phyloP scores from a whole-genome alignment of 2,888 invertebrate genomes.

The Xestia ashworthii region DNA sequence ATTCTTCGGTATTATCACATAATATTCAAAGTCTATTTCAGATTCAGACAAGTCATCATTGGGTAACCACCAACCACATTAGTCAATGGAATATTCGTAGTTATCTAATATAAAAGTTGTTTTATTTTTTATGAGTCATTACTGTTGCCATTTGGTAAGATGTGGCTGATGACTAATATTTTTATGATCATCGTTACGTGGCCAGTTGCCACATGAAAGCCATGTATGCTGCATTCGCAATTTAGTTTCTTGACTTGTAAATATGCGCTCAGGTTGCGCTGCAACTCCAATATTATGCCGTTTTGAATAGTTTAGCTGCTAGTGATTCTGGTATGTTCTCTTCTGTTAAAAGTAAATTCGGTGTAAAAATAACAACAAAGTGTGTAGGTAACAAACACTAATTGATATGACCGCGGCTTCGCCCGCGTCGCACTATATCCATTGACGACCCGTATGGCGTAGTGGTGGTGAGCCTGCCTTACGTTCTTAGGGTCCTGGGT shows the following conservation, averaged over 20 bases:
- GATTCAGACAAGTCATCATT: conserved; percentile 6
- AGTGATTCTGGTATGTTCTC: too few species aligned
- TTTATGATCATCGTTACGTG: not conserved
- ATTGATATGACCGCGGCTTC: too few species aligned
- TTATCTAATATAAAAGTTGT: conserved; percentile 19
- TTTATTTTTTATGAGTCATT: conserved; percentile 17
- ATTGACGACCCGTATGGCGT: too few species aligned
- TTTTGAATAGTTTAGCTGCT: too few species aligned
- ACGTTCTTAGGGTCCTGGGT: too few species aligned
- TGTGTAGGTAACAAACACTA: too few species aligned
- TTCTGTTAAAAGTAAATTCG: too few species aligned
- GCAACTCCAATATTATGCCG: not conserved
- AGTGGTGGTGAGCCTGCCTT: too few species aligned
- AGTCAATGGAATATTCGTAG: not conserved
- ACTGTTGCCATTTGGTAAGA: conserved; percentile 1
- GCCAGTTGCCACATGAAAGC: conserved; percentile 1
- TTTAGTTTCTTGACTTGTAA: not conserved
- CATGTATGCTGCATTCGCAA: not conserved
- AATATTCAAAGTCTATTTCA: not conserved
- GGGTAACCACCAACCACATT: conserved; percentile 20
- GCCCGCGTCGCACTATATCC: too few species aligned
- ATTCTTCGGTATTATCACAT: not conserved
- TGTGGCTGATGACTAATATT: conserved; percentile 24
- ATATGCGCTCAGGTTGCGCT: not conserved
- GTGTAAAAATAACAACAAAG: too few species aligned